Base-by-base conservation (phyloP, 1,140 invertebrate species). In the Triops longicaudatus region DNA sequence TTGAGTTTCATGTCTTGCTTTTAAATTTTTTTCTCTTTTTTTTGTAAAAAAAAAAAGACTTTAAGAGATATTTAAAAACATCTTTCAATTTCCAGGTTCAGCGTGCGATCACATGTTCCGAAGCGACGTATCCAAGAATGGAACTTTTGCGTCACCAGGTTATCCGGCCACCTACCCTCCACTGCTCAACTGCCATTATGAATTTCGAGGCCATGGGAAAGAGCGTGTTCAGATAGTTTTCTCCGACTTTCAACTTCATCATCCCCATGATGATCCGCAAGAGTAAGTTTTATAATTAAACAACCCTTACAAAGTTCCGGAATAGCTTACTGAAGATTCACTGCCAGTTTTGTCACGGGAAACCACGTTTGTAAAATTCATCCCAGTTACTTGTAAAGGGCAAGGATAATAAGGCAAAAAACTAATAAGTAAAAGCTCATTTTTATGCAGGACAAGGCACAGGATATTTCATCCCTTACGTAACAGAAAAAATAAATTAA, bases 161-260 rank as follows among this genome's bases (percentile, higher is more conserved):
- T 93, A 90, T 83, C 91, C 92, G 42, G 86, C 88, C 79, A 88
- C 90, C 27, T 93, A 94, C 84, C 89, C 90, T 73, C 82, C 89
- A 1, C 88, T 90, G 79, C 89, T 91, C 5, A 88, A 89, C 76
- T 95, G 93, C 84, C 89, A 90, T 80, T 95, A 93, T 83, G 92
- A 94, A 79, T 95, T 95, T 82, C 89, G 91, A 81, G 93, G 92
- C 63, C 86, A 90, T 78, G 91, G 92, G 28, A 92, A 91, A 78
- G 92, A 95, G 84, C 86, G 92, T 26, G 89, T 95, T 10, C 84
- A 88, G 80, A 83, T 86, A 42, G 79, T 91, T 78, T 93, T 93
- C 82, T 90, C 90, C 81, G 91, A 93, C 83, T 93, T 93, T 81
- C 86, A 86, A 81, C 84, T 90, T 44, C 84, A 88, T 82, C 86